phyloP scores from a whole-genome alignment of 2,888 invertebrate species.

The Leptinotarsa peninsularis region DNA sequence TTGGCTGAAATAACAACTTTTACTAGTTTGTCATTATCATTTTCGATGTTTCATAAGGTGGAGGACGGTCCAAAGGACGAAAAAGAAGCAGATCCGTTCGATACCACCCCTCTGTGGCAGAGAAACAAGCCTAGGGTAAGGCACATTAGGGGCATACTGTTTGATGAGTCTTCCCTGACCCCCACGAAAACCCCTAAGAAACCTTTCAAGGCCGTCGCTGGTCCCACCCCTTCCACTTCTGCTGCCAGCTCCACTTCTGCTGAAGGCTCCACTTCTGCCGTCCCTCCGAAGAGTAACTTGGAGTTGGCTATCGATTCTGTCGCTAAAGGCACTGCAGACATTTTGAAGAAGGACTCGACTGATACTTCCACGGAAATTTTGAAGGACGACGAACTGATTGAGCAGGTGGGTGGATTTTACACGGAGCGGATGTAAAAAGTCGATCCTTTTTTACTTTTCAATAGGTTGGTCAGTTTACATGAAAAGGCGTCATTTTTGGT shows the following conservation, averaged over 20 bases:
- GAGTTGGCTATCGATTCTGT: conserved; percentile 60
- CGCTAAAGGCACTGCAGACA: conserved; percentile 49
- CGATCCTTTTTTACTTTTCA: no score
- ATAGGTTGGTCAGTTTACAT: no score
- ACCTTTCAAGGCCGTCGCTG: conserved; percentile 22
- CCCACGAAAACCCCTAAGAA: conserved; percentile 51
- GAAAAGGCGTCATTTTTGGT: no score
- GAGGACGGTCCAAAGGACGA: conserved; percentile 60
- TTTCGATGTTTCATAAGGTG: conserved; percentile 40
- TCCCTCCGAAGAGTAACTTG: conserved; percentile 31
- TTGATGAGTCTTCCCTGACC: conserved; percentile 67
- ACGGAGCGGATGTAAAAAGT: no score
- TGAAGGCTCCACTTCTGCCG: neutral
- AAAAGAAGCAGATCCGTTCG: conserved; percentile 64
- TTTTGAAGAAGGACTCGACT: conserved; percentile 45
- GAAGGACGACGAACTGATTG: conserved; percentile 35
- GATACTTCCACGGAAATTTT: conserved; percentile 38
- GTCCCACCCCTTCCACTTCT: conserved; percentile 9
- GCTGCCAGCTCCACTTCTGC: neutral
- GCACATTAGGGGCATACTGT: conserved; percentile 71
- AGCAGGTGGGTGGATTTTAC: conserved; percentile 11
- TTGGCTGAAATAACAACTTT: neutral
- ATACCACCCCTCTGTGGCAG: conserved; percentile 74
- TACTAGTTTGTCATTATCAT: neutral
- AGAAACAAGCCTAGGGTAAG: conserved; percentile 68